These are phyloP conservation scores for Burhinus bistriatus DNA, from an alignment of 2,113 vertebrate genomes.

Conservation along the genomic window DNA sequence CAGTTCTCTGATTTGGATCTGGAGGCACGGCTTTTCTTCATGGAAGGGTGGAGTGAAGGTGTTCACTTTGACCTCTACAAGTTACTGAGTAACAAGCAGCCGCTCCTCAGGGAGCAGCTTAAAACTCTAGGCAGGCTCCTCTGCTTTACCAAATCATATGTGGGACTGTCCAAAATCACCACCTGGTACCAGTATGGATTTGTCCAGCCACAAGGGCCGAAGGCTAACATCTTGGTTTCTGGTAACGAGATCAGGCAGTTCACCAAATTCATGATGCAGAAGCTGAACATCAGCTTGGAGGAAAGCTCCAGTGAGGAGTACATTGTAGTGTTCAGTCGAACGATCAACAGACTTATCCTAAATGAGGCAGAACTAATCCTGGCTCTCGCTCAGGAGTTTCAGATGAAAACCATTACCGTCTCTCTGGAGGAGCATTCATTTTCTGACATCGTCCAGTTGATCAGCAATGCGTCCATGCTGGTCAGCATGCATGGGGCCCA, in stretches of 20 bases:
- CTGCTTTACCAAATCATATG: conserved; percentile 93
- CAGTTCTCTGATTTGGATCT: conserved; percentile 88
- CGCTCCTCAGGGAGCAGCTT: conserved; percentile 89
- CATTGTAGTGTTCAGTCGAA: conserved; percentile 91
- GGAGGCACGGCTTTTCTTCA: conserved; percentile 91
- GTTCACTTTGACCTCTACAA: conserved; percentile 92
- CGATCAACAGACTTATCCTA: conserved; percentile 89
- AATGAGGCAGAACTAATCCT: conserved; percentile 95
- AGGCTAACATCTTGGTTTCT: conserved; percentile 94
- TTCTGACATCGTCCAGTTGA: conserved; percentile 81
- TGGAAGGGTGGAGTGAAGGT: conserved; percentile 95
- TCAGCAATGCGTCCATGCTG: conserved; percentile 88
- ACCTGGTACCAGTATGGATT: conserved; percentile 99
- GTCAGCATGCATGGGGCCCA: conserved; percentile 98
- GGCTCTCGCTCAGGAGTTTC: conserved; percentile 91
- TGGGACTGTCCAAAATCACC: conserved; percentile 94
- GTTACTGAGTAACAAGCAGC: conserved; percentile 91
- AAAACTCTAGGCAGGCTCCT: conserved; percentile 90
- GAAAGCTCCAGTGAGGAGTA: conserved; percentile 79
- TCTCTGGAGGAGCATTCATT: conserved; percentile 92
- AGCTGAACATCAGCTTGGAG: conserved; percentile 82
- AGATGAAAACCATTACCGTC: conserved; percentile 91
- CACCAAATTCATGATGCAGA: conserved; percentile 79
- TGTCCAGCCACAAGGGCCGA: conserved; percentile 95
- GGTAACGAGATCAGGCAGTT: conserved; percentile 94